Evolutionary conservation across 2,113 vertebrate species (phyloP).

Genomic region (Myrmophylax atrothorax): DNA sequence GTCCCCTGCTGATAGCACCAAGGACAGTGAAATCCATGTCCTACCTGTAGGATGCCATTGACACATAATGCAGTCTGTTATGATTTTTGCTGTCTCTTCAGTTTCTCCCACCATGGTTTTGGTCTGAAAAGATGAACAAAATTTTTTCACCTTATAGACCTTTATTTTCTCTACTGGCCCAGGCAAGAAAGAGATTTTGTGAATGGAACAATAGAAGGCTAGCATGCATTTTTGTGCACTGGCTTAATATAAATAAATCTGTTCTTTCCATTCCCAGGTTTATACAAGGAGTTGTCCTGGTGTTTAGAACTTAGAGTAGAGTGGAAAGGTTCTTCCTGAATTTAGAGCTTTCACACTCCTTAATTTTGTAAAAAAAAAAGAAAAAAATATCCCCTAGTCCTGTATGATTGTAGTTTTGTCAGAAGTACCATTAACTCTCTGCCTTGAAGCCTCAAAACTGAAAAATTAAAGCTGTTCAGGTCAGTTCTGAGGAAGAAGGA

Average conservation of each 20-base stretch:
- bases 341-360: not conserved
- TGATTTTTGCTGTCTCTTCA: not conserved
- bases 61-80: not conserved
- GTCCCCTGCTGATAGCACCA: not conserved
- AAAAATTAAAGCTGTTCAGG: not conserved
- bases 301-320: not conserved
- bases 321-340: not conserved
- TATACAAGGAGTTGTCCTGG: not conserved
- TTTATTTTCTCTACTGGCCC: not conserved
- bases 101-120: not conserved
- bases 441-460: not conserved
- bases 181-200: not conserved
- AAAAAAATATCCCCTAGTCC: not conserved
- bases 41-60: not conserved
- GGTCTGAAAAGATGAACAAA: not conserved
- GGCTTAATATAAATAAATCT: not conserved
- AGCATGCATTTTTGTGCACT: not conserved
- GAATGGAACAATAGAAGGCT: not conserved
- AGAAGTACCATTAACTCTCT: not conserved
- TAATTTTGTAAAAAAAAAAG: not conserved
- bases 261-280: not conserved
- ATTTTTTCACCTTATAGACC: not conserved
- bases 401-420: not conserved
- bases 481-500: not conserved
- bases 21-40: not conserved